These are phyloP conservation scores for Gasteruption jaculator DNA, from an alignment of 2,888 invertebrate species.

Conservation along the genomic window DNA sequence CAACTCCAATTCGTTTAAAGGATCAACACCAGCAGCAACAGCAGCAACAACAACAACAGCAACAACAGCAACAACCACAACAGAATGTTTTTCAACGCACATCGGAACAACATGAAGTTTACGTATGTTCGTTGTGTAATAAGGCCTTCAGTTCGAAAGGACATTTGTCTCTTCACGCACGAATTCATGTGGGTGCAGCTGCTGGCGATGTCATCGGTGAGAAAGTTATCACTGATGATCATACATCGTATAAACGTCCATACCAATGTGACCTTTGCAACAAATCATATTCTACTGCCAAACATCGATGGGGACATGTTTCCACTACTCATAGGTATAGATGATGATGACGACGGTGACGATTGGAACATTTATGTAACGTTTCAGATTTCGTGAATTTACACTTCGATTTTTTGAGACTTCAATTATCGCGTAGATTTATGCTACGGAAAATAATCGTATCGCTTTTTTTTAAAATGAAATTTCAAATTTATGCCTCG, in stretches of 20 bases:
- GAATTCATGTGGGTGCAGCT: constrained; percentile 50
- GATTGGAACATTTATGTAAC: too few species aligned
- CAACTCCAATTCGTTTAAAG: constrained; percentile 20
- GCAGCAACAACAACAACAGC: constrained; percentile 1
- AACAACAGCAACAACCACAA: constrained; percentile 15
- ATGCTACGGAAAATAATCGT: too few species aligned
- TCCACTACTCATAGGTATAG: constrained; percentile 49
- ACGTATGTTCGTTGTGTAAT: constrained; percentile 49
- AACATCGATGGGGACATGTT: constrained; percentile 53
- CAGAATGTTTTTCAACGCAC: constrained; percentile 30
- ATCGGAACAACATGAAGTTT: constrained; percentile 48
- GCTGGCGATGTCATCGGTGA: constrained; percentile 48
- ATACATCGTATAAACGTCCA: constrained; percentile 50
- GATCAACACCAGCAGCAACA: not conserved
- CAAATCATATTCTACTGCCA: constrained; percentile 52
- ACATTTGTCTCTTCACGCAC: constrained; percentile 49
- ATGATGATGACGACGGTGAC: too few species aligned
- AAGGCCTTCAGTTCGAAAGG: constrained; percentile 53
- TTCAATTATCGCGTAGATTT: too few species aligned
- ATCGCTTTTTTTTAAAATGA: too few species aligned
- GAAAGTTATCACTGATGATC: constrained; percentile 49
- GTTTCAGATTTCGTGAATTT: too few species aligned
- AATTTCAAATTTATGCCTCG: too few species aligned
- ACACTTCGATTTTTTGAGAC: too few species aligned
- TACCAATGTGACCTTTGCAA: constrained; percentile 52